phyloP scores from a whole-genome alignment of 2,797 vertebrate species.

The Chelmon rostratus region DNA sequence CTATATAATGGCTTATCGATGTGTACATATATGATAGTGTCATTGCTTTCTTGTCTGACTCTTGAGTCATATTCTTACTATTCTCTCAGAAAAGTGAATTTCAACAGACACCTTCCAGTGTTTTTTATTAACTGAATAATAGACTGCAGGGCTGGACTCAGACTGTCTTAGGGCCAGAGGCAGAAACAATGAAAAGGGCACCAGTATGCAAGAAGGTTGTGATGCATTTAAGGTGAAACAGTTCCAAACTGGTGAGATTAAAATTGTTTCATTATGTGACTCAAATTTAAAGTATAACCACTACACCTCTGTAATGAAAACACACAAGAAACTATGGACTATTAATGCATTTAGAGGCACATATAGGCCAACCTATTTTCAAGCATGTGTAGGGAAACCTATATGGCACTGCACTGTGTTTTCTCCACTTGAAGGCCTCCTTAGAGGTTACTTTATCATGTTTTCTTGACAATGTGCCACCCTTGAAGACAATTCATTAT shows the following conservation, averaged over 20 bases:
- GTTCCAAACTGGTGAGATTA: background rate
- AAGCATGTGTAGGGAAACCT: background rate
- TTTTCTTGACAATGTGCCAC: background rate
- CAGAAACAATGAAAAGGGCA: background rate
- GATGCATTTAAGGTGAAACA: background rate
- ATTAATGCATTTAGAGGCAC: background rate
- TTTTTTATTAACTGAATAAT: background rate
- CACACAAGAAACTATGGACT: background rate
- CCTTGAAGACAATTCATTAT: too few relatives aligned
- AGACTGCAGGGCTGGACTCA: too few relatives aligned
- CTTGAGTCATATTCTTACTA: background rate
- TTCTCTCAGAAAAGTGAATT: conserved; percentile 12
- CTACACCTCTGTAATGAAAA: background rate
- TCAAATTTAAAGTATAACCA: background rate
- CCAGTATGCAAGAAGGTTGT: background rate
- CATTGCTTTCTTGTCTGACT: conserved; percentile 7
- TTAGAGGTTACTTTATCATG: background rate
- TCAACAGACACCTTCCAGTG: background rate
- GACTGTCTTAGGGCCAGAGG: background rate
- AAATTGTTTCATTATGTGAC: background rate
- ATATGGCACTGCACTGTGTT: background rate
- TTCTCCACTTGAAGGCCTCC: background rate
- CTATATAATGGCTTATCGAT: background rate
- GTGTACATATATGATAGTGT: conserved; percentile 9
- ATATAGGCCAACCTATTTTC: too few relatives aligned